Evolutionary conservation across 1,140 invertebrate genomes (phyloP), one percentile per base, ranked within the genome.

Genomic region (Rhopalosiphum padi): DNA sequence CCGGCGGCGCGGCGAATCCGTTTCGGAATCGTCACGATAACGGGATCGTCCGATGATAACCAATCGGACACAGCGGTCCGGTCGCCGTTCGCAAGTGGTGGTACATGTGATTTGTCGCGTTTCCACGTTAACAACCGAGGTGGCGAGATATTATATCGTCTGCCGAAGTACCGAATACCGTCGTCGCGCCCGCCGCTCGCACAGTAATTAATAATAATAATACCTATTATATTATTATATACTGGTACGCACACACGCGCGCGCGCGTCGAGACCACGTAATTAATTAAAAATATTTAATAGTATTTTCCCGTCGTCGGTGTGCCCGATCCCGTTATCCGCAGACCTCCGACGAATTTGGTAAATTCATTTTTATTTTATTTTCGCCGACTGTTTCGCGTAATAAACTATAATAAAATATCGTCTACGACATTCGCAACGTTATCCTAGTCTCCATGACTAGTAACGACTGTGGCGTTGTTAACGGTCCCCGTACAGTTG

Each of bases 51-150:
- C 46, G 46, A 87, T 90, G 51, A 90, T 90, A 90, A 90, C 88
- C 88, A 53, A 55, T 41, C 88, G 88, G 18, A 90, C 88, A 53
- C 88, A 6, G 21, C 6, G 88, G 88, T 11, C 9, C n/a, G 35
- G 9, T 18, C 48, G n/a, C 88, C 22, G 88, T 37, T 53, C 88
- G 88, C 51, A 23, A 55, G 48, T 37, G 83, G 83, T 41, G 30
- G 37, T 55, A 90, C 88, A 55, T 90, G 88, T 90, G 88, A 55
- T 90, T 37, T 43, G 23, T 90, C 48, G 48, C n/a, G 35, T 55
- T 87, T 90, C 48, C 88, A 90, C 88, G 88, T 90, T 90, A 87
- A 87, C 60, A 77, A 77, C 86, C 86, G 15, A 48, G 22, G 82
- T 83, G 82, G 82, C 82, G 82, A 83, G 21, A 83, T 83, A 37